A percentile compares a stretch with the other conserved stretches of the same genome.
Conservation (phyloP, 2,113 vertebrate species). For the Stegostoma tigrinum region DNA sequence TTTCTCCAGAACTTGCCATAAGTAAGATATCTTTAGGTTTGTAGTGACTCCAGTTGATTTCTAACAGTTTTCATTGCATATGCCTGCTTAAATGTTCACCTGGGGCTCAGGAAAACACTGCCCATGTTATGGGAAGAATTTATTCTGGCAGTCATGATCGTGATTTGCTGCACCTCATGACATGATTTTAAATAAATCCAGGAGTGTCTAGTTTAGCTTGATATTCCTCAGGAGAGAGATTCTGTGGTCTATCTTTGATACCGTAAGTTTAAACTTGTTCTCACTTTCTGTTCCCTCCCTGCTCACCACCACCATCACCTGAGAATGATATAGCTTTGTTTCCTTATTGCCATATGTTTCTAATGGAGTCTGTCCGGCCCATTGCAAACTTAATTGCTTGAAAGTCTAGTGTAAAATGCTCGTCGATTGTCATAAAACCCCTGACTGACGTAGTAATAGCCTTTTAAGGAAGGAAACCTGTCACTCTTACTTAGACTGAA, state of each 20-base stretch:
- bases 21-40: background rate
- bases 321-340: background rate
- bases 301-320: no score
- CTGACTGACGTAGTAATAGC: background rate
- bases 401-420: background rate
- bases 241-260: background rate
- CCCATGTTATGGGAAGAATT: background rate
- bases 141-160: background rate
- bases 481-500: background rate
- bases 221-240: background rate
- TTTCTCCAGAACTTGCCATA: background rate
- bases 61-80: background rate
- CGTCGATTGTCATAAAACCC: background rate
- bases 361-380: background rate
- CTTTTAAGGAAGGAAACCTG: background rate
- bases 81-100: background rate
- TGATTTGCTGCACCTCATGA: background rate
- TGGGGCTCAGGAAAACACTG: background rate
- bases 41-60: background rate
- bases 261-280: background rate
- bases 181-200: background rate
- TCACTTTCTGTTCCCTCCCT: no score
- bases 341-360: background rate
- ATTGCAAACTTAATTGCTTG: background rate
- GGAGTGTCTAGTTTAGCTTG: background rate